Evolutionary conservation across 2,113 vertebrate species (phyloP).

Genomic region (Panthera leo): DNA sequence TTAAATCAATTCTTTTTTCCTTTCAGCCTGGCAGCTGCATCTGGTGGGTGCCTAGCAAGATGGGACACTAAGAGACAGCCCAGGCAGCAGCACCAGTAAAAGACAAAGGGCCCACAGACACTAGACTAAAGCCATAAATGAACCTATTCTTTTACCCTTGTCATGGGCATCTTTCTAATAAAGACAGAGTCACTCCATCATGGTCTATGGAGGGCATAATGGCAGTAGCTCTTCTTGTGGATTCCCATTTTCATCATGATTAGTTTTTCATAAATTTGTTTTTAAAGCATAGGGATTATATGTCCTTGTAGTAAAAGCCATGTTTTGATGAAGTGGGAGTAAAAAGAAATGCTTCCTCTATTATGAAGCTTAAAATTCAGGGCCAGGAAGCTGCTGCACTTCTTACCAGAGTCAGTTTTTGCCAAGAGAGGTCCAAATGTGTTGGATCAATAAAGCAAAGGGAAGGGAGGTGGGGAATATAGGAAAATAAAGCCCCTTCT

Average conservation of each 20-base stretch:
- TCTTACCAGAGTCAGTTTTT: slow-evolving; percentile 38
- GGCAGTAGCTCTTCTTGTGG: background rate
- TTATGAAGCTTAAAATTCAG: slow-evolving; percentile 40
- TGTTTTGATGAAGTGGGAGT: background rate
- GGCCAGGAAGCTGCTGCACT: background rate
- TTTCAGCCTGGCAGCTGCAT: slow-evolving; percentile 58
- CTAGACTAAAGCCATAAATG: background rate
- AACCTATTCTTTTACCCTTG: background rate
- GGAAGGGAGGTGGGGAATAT: background rate
- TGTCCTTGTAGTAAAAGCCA: background rate
- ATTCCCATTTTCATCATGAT: background rate
- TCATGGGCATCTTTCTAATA: background rate
- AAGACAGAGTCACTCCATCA: background rate
- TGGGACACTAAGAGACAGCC: background rate
- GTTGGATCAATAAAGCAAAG: slow-evolving; percentile 44
- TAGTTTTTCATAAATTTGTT: background rate
- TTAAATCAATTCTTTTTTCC: slow-evolving; percentile 73
- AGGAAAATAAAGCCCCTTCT: slow-evolving; percentile 11
- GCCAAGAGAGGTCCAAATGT: slow-evolving; percentile 37
- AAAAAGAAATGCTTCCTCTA: background rate
- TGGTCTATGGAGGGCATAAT: background rate
- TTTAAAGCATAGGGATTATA: slow-evolving; percentile 13
- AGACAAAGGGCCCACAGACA: background rate
- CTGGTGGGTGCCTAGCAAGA: slow-evolving; percentile 38
- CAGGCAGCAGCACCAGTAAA: background rate